Conservation (phyloP, 2,888 invertebrate genomes). For the Athripsodes cinereus region DNA sequence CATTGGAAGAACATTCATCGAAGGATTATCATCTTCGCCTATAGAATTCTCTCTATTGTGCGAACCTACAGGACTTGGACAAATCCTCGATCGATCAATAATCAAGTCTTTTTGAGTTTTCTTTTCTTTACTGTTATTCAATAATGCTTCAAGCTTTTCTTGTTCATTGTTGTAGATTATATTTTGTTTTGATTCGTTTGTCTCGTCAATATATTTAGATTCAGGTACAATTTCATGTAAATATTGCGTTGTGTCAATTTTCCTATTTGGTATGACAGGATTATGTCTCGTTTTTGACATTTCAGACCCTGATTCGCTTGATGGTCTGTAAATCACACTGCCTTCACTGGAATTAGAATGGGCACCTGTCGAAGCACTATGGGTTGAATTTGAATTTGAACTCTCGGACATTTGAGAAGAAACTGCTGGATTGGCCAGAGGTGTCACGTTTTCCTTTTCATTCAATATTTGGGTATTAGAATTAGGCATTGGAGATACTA, state of each 20-base stretch:
- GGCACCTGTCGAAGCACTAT: constrained; percentile 59
- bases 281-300: constrained; percentile 42
- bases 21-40: constrained; percentile 62
- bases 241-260: constrained; percentile 46
- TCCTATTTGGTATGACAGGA: constrained; percentile 48
- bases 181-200: constrained; percentile 43
- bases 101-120: constrained; percentile 25
- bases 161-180: constrained; percentile 30
- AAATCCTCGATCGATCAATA: constrained; percentile 11
- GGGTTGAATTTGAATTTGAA: constrained; percentile 50
- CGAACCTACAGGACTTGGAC: constrained; percentile 39
- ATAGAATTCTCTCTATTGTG: constrained; percentile 51
- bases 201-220: constrained; percentile 44
- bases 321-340: constrained; percentile 67
- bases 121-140: constrained; percentile 9
- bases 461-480: constrained; percentile 34
- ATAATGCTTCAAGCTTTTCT: constrained; percentile 8
- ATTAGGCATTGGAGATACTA: constrained; percentile 73
- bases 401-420: constrained; percentile 62
- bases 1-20: constrained; percentile 86
- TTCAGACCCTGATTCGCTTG: constrained; percentile 66
- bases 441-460: constrained; percentile 27
- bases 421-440: constrained; percentile 18
- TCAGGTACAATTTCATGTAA: constrained; percentile 51
- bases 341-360: constrained; percentile 68